Percentiles rank a stretch among this genome's conserved stretches.
Evolutionary conservation across 53 echinoderm and acorn worm genomes (phyloP).

Genomic region (Hippasteria phrygiana): DNA sequence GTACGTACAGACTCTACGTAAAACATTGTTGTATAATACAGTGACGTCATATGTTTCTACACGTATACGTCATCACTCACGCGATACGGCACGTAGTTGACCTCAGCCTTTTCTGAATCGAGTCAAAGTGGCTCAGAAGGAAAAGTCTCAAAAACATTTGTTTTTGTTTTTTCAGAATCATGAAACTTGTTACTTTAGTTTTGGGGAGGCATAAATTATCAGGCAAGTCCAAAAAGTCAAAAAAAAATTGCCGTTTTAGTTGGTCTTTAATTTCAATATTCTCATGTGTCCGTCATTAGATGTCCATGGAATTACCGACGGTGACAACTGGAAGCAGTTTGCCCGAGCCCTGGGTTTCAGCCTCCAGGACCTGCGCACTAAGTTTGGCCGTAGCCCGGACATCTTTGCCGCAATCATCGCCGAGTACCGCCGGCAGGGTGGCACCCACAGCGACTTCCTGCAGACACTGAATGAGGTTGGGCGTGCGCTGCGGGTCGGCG

Average conservation of each 20-base stretch:
- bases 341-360: slow-evolving; percentile 87
- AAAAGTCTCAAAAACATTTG: too few species aligned
- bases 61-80: too few species aligned
- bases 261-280: background rate
- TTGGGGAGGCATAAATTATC: too few species aligned
- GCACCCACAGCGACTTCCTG: slow-evolving; percentile 85
- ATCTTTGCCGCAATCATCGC: slow-evolving; percentile 81
- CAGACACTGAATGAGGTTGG: slow-evolving; percentile 80
- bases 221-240: too few species aligned
- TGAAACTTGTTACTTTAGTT: too few species aligned
- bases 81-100: too few species aligned
- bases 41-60: too few species aligned
- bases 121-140: too few species aligned
- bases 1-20: too few species aligned
- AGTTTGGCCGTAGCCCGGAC: slow-evolving; percentile 73
- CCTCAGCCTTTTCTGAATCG: too few species aligned
- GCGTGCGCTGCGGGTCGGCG: slow-evolving; percentile 76
- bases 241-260: background rate
- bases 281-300: slow-evolving; percentile 46
- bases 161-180: too few species aligned
- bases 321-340: slow-evolving; percentile 94
- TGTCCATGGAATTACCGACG: slow-evolving; percentile 80
- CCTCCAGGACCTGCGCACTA: slow-evolving; percentile 73
- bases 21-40: too few species aligned
- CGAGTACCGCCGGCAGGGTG: slow-evolving; percentile 84